These are phyloP conservation scores for Furnarius figulus DNA, from an alignment of 2,113 vertebrate genomes.

Conservation along the genomic window DNA sequence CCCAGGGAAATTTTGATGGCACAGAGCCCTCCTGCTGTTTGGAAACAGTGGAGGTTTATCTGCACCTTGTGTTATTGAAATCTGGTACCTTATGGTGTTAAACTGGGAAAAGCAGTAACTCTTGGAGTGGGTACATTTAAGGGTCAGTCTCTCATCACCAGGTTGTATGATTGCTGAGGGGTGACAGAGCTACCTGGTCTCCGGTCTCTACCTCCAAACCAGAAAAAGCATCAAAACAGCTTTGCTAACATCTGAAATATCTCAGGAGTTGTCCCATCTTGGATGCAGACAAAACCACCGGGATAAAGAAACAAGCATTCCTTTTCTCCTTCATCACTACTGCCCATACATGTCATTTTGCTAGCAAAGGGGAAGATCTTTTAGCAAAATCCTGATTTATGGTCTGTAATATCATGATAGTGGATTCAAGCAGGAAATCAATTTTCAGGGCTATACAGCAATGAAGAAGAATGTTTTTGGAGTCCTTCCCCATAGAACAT, in stretches of 20 bases:
- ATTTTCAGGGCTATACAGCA: neutral
- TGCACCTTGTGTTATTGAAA: rapidly evolving
- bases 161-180: rapidly evolving
- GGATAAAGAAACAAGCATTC: neutral
- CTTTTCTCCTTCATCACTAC: neutral
- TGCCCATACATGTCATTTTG: neutral
- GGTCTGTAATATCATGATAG: neutral
- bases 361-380: neutral
- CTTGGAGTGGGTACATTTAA: neutral
- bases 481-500: neutral
- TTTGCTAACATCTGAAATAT: neutral
- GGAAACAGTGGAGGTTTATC: neutral
- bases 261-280: neutral
- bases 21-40: neutral
- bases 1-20: neutral
- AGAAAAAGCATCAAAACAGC: neutral
- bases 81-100: neutral
- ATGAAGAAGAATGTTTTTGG: rapidly evolving
- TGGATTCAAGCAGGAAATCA: neutral
- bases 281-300: neutral
- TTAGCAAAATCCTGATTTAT: neutral
- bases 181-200: neutral
- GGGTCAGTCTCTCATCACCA: neutral
- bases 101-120: neutral
- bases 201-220: neutral